Percentiles rank a stretch among this genome's conserved stretches.
Evolutionary conservation across 2,888 invertebrate species (phyloP).

Genomic region (Drosophila nr. perissopoda): DNA sequence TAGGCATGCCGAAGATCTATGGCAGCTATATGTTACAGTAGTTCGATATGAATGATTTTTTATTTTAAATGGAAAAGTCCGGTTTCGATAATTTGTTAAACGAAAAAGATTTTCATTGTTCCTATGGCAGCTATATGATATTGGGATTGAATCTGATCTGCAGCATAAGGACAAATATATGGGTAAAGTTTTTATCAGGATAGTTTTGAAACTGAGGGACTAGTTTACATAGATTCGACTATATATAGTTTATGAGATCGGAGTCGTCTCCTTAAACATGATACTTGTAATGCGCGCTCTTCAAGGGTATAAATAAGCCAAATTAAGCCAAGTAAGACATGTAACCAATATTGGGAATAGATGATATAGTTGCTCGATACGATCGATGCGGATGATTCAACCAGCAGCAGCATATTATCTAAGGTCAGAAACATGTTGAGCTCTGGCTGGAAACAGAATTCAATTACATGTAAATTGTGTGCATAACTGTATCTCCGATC

Average conservation of each 20-base stretch:
- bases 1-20: too few species aligned
- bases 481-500: constrained; percentile 12
- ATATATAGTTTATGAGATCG: background rate
- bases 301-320: background rate
- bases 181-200: background rate
- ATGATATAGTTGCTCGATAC: background rate
- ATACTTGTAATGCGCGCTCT: background rate
- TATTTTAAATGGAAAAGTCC: background rate
- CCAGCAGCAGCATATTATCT: constrained; percentile 7
- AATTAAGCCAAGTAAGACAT: background rate
- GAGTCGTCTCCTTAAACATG: background rate
- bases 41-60: background rate
- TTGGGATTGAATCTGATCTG: background rate
- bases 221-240: background rate
- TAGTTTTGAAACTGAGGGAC: background rate
- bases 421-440: constrained; percentile 22
- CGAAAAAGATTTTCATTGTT: background rate
- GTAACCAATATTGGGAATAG: too few species aligned
- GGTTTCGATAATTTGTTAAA: background rate
- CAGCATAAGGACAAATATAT: background rate
- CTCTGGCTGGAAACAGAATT: constrained; percentile 11
- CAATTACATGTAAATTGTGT: constrained; percentile 31
- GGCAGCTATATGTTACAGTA: background rate
- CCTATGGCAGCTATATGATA: background rate
- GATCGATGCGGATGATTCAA: constrained; percentile 1